A percentile compares a stretch with the other conserved stretches of the same genome.
phyloP scores from a whole-genome alignment of 2,113 vertebrate species.

The Tinamus guttatus region DNA sequence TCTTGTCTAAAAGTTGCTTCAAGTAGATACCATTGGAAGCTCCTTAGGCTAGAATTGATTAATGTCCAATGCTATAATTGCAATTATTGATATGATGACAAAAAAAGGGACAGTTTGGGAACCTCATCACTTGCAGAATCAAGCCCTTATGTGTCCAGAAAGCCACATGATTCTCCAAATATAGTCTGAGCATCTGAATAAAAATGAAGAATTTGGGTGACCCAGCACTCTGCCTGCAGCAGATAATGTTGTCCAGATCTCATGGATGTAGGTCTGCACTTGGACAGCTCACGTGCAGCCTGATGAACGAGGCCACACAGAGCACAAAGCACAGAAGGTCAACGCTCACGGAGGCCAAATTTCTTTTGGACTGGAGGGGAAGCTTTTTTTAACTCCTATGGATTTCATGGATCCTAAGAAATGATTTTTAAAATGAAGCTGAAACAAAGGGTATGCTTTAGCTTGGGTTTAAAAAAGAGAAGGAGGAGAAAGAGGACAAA shows the following conservation, averaged over 20 bases:
- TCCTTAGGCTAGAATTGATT: not conserved
- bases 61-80: not conserved
- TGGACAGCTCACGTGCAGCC: not conserved
- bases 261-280: not conserved
- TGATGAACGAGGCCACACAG: not conserved
- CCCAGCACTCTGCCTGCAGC: not conserved
- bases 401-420: not conserved
- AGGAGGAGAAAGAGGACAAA: rapidly evolving
- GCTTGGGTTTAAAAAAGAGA: not conserved
- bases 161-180: not conserved
- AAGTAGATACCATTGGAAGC: not conserved
- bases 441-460: not conserved
- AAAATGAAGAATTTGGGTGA: not conserved
- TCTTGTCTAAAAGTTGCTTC: not conserved
- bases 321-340: not conserved
- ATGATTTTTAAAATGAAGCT: not conserved
- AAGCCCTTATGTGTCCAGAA: not conserved
- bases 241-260: not conserved
- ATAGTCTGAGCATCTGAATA: not conserved
- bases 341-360: not conserved
- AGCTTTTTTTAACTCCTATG: too few species aligned
- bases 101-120: not conserved
- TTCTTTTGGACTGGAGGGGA: not conserved
- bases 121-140: not conserved
- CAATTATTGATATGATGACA: not conserved